Conservation (phyloP, 2,113 vertebrate species). For the Hoplias malabaricus region DNA sequence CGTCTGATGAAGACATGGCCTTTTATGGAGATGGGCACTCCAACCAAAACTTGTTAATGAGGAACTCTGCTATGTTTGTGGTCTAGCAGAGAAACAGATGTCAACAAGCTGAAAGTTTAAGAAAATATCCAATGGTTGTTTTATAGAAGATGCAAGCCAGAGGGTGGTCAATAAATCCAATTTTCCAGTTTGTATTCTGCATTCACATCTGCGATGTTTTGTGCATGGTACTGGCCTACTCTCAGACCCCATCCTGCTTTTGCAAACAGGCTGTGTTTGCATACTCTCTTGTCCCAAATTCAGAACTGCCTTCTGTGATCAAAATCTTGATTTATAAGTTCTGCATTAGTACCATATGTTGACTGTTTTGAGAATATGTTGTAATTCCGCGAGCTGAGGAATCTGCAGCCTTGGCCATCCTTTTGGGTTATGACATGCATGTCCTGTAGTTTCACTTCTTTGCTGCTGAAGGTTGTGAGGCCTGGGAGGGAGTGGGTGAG, state of each 20-base stretch:
- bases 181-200: neutral
- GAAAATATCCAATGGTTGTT: neutral
- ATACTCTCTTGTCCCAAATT: neutral
- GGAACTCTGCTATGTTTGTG: neutral
- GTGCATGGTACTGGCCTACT: neutral
- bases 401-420: neutral
- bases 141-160: neutral
- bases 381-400: neutral
- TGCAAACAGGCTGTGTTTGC: neutral
- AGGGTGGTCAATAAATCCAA: neutral
- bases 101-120: neutral
- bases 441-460: slow-evolving; percentile 19
- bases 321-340: neutral
- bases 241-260: neutral
- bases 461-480: neutral
- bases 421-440: slow-evolving; percentile 17
- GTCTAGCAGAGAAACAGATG: slow-evolving; percentile 7
- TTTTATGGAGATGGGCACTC: neutral
- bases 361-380: neutral
- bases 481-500: slow-evolving; percentile 9
- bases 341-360: neutral
- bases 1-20: neutral
- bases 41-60: neutral
- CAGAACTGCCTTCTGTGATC: neutral
- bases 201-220: neutral